Base-by-base conservation (phyloP, 2,888 invertebrate species). In the Punctoribates punctum region DNA sequence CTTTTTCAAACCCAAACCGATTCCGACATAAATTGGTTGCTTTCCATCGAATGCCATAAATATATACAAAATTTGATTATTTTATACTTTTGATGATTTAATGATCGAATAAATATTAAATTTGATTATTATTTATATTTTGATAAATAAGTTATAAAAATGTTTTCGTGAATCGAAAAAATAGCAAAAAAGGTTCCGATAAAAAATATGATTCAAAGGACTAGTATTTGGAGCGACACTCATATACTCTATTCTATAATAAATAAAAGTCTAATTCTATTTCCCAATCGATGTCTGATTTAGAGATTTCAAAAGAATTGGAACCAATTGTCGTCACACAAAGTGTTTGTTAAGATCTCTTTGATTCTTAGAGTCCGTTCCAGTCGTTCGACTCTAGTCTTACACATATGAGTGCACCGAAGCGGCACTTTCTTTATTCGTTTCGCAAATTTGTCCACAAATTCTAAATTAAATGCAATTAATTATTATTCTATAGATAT, bases 391-490 rank as follows among this genome's bases (percentile, higher is more conserved):
- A 82, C 81, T 73, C 82, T 81, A 34, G 79, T 78, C 42, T 78
- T 80, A 74, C 82, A 82, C 9, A 80, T 78, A 23, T 79, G 75
- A 25, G 78, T 79, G 78, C 82, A 82, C 9, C 81, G 77, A 48
- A 79, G 80, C 57, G 81, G 80, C 46, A 83, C 78, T 67, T 82
- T 81, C 77, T 82, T 82, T 75, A 82, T 82, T 67, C 82, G 78
- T 70, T 81, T 79, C n/a, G 81, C 81, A 75, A 82, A 83, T 77
- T 82, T 82, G 54, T 81, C 81, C 77, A 82, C 77, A 75, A 82
- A 81, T 77, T 82, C 82, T 82, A 77, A 1, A 79, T 13, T 54
- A 70, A 77, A 73, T 42, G 74, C 73, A 72, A 20, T 60, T 62
- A 9, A 60, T 74, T 23, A 38, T 27, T 8, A 77, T 3, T 23